Evolutionary conservation across 2,113 vertebrate genomes (phyloP).

Genomic region (Cyprinodon tularosa): DNA sequence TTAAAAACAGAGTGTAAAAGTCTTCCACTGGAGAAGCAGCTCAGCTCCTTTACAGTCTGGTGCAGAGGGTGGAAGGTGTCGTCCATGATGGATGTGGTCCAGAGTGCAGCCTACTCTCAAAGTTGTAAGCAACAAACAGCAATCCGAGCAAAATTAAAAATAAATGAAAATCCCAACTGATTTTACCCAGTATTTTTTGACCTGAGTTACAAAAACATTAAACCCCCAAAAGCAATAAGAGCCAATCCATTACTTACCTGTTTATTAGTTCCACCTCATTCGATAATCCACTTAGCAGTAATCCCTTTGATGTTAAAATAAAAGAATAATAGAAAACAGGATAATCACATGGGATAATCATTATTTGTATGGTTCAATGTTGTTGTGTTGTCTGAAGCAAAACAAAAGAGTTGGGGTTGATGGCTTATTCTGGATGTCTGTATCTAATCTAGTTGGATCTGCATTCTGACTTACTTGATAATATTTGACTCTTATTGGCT

Average conservation of each 20-base stretch:
- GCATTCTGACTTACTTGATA: background rate
- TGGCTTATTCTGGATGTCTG: conserved; percentile 11
- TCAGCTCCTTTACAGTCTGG: no score
- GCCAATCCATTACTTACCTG: background rate
- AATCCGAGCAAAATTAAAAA: background rate
- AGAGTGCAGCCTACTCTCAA: no score
- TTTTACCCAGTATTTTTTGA: background rate
- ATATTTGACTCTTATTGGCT: background rate
- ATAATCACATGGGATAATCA: conserved; percentile 43
- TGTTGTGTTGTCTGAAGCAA: conserved; percentile 21
- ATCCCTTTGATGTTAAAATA: background rate
- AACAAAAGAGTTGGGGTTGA: conserved; percentile 26
- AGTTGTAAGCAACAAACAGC: background rate
- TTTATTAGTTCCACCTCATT: background rate
- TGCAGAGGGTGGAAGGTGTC: no score
- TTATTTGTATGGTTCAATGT: conserved; percentile 19
- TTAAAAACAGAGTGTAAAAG: no score
- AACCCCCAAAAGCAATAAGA: background rate
- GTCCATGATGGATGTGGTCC: no score
- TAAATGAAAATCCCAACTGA: background rate
- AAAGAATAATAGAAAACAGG: conserved; percentile 34
- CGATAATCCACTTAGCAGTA: background rate
- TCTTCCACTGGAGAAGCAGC: no score
- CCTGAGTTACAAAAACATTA: background rate
- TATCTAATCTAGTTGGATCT: conserved; percentile 30